phyloP scores from a whole-genome alignment of 2,797 vertebrate genomes.

The Argya squamiceps region DNA sequence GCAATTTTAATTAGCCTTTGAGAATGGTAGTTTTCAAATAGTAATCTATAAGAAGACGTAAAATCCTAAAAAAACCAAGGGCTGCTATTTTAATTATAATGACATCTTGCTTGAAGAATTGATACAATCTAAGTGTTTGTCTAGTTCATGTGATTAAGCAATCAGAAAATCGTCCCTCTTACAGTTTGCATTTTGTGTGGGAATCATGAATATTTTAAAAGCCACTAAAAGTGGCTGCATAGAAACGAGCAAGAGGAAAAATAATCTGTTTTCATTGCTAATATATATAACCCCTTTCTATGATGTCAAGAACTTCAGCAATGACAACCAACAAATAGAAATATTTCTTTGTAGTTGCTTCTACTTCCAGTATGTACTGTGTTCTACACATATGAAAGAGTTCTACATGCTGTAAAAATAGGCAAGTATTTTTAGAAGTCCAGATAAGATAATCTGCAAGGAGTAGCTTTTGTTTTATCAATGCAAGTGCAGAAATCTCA shows the following conservation, averaged over 20 bases:
- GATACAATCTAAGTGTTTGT: constrained; percentile 2
- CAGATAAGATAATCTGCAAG: background rate
- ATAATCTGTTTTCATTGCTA: background rate
- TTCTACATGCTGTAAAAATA: background rate
- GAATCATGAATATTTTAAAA: constrained; percentile 33
- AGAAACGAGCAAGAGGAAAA: background rate
- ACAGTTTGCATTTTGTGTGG: constrained; percentile 43
- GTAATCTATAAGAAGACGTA: background rate
- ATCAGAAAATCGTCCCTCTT: background rate
- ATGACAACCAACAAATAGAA: background rate
- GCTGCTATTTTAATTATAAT: constrained; percentile 21
- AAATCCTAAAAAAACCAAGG: background rate
- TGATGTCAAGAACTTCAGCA: background rate
- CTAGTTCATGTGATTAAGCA: constrained; percentile 9
- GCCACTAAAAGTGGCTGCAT: background rate
- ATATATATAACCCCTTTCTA: background rate
- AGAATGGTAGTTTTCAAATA: constrained; percentile 50
- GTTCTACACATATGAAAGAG: background rate
- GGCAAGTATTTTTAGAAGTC: background rate
- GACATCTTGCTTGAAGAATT: constrained; percentile 8
- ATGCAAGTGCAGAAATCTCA: background rate
- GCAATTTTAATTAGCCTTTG: constrained; percentile 24
- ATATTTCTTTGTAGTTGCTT: background rate
- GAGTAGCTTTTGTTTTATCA: background rate
- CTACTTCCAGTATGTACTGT: background rate